Conservation (phyloP, 2,888 invertebrate genomes). For the Stramonita haemastoma region DNA sequence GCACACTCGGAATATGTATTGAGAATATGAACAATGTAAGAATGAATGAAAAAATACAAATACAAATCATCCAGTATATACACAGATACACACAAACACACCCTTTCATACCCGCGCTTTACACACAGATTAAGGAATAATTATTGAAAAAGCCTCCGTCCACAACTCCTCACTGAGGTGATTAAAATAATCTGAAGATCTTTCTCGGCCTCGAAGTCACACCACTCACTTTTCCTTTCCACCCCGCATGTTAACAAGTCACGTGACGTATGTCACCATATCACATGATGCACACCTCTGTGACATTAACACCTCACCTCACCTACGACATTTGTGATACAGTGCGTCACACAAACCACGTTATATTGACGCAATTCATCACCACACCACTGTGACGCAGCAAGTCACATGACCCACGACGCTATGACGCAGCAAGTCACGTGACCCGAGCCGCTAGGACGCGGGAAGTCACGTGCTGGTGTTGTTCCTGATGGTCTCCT, state of each 20-base stretch:
- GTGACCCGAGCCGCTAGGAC: neutral
- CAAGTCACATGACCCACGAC: neutral
- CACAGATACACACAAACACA: neutral
- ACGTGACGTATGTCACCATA: too few relatives aligned
- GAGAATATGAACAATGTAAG: too few relatives aligned
- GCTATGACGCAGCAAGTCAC: too few relatives aligned
- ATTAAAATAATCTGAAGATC: too few relatives aligned
- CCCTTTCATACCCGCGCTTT: neutral
- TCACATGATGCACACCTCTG: neutral
- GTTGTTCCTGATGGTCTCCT: slow-evolving; percentile 56
- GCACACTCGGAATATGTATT: too few relatives aligned
- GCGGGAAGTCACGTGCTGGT: slow-evolving; percentile 29
- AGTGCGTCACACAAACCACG: neutral
- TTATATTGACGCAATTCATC: neutral
- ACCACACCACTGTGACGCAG: neutral
- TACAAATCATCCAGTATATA: too few relatives aligned
- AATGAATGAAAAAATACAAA: too few relatives aligned
- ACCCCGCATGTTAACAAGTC: too few relatives aligned
- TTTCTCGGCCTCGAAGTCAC: too few relatives aligned
- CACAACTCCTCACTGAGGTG: too few relatives aligned
- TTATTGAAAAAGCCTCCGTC: neutral
- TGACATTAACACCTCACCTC: neutral
- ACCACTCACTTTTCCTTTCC: too few relatives aligned
- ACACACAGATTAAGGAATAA: neutral
- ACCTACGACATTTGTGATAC: neutral